Base-by-base conservation (phyloP, 2,113 vertebrate species). In the Synodontis membranacea region DNA sequence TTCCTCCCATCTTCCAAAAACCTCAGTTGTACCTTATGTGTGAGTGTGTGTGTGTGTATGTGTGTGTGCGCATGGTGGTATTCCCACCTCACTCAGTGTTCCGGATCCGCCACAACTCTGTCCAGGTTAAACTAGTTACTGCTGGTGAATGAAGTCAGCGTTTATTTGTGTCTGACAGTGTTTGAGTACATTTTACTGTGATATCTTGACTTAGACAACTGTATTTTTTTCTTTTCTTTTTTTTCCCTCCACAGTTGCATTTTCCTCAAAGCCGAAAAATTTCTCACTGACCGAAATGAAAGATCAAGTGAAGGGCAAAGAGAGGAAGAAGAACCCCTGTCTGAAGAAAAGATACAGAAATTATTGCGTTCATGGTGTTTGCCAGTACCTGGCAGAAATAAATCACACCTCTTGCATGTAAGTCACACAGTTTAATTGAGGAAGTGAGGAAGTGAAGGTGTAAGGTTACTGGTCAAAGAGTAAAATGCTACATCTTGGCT, bases 291-390 rank as follows among this genome's bases (percentile, higher is more conserved):
- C 75, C 14, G 42, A 72, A 82, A 70, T 34, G 28, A 96, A 93
- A 89, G 94, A 91, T 90, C 95, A 92, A 91, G 93, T 93, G 88
- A 95, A 95, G 82, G 94, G 94, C 9, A 91, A 90, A 89, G 94
- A 95, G 39, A 95, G 92, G 90, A 97, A 96, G 92, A 94, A 95
- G 90, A 94, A 97, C 82, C 96, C 95, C 0, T 97, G 96, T 86
- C 93, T 94, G 91, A 84, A 91, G 84, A 96, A 78, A 31, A 54
- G 93, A 84, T 96, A 95, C 93, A 96, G 95, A 84, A 94, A 96
- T 86, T 97, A 94, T 92, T 97, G 96, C 84, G 95, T 97, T 90
- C 94, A 97, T 0, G 96, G 96, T 9, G 93, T 93, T 85, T 97
- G 96, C 92, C 94, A 93, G 87, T 96, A 96, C 50, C 85, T 96